phyloP scores from a whole-genome alignment of 2,113 vertebrate genomes.

The Peromyscus maniculatus region DNA sequence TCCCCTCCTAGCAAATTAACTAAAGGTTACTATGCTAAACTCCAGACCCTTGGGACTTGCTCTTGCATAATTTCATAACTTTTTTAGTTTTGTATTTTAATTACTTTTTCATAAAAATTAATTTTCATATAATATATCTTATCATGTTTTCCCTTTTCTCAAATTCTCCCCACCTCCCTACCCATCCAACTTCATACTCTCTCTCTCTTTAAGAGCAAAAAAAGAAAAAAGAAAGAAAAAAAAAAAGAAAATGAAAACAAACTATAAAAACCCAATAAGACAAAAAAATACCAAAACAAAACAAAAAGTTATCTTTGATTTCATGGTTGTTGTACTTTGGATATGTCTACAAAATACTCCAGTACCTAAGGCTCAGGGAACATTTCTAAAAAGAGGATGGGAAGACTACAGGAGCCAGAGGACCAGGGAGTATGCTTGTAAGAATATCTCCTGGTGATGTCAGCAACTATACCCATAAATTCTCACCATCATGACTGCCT shows the following conservation, averaged over 20 bases:
- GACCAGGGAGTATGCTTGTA: background rate
- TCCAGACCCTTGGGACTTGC: background rate
- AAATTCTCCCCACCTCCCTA: background rate
- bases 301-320: background rate
- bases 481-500: background rate
- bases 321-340: background rate
- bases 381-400: background rate
- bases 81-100: background rate
- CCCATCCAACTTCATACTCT: background rate
- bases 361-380: background rate
- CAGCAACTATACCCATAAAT: background rate
- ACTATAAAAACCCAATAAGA: background rate
- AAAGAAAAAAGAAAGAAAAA: background rate
- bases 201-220: background rate
- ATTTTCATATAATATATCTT: background rate
- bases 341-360: background rate
- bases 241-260: background rate
- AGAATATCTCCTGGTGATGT: background rate
- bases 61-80: background rate
- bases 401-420: background rate
- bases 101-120: background rate
- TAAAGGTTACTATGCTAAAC: background rate
- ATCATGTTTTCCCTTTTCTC: background rate
- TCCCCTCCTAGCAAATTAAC: background rate
- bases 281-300: background rate